Evolutionary conservation across 2,797 vertebrate species (phyloP).

Genomic region (Sparus aurata): DNA sequence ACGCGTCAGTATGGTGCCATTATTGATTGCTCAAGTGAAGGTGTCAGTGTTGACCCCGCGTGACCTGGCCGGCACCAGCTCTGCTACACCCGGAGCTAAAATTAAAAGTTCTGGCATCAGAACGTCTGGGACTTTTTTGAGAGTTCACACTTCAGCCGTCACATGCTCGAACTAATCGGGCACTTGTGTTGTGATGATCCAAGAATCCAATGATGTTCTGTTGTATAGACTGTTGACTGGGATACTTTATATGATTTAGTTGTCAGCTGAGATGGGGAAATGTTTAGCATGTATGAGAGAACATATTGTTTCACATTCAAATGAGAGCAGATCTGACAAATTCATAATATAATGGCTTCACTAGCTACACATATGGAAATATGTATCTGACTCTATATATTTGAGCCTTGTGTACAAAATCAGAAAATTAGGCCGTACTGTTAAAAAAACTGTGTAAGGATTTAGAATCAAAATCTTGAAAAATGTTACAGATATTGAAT

Average conservation of each 20-base stretch:
- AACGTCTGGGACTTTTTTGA: constrained; percentile 35
- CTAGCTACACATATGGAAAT: not conserved
- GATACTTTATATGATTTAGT: not conserved
- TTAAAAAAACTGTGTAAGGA: not conserved
- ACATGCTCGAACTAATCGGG: not conserved
- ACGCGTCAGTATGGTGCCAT: not conserved
- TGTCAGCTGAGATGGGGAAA: not conserved
- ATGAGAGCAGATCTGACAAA: too few species aligned
- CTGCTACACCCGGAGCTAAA: constrained; percentile 43
- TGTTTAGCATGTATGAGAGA: not conserved
- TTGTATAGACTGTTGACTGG: not conserved
- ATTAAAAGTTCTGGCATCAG: constrained; percentile 31
- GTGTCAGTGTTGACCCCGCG: constrained; percentile 36
- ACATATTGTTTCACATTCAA: not conserved
- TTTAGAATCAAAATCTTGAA: not conserved
- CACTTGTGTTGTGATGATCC: not conserved
- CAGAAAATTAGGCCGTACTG: not conserved
- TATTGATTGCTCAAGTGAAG: constrained; percentile 2
- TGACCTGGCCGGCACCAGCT: constrained; percentile 56
- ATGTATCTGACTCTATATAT: not conserved
- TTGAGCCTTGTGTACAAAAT: not conserved
- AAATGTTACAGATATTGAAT: not conserved
- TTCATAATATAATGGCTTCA: too few species aligned
- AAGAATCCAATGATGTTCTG: not conserved
- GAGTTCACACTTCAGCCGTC: constrained; percentile 7